These are phyloP conservation scores for Gavia stellata DNA, from an alignment of 2,113 vertebrate species.

Conservation along the genomic window DNA sequence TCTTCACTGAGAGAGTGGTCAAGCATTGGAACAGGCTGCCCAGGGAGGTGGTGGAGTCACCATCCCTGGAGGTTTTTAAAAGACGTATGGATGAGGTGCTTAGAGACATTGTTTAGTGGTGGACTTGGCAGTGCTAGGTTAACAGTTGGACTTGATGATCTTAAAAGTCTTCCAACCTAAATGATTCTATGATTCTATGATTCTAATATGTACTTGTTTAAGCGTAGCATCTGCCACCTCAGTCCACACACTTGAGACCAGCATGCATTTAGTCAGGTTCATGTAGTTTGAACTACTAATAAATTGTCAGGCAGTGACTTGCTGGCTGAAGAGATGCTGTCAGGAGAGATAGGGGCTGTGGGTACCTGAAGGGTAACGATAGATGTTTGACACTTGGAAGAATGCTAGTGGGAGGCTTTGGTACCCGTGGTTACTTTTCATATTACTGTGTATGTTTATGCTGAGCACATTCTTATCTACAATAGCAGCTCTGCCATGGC, in stretches of 20 bases:
- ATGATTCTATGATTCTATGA: too few species aligned
- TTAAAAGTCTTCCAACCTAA: too few species aligned
- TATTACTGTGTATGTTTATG: not conserved
- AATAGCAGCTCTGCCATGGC: not conserved
- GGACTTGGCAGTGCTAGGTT: too few species aligned
- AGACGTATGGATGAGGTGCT: too few species aligned
- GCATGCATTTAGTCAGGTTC: not conserved
- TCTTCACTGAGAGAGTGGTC: too few species aligned
- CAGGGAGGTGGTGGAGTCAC: too few species aligned
- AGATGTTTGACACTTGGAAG: not conserved
- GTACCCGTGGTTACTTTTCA: not conserved
- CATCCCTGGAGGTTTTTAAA: too few species aligned
- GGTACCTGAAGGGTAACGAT: not conserved
- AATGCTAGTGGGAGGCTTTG: not conserved
- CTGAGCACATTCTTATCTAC: conserved; percentile 2
- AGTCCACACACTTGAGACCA: not conserved
- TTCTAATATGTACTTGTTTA: not conserved
- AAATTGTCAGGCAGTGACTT: not conserved
- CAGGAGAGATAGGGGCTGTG: not conserved
- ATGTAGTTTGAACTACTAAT: not conserved
- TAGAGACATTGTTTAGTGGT: too few species aligned
- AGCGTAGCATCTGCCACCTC: not conserved
- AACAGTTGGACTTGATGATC: too few species aligned
- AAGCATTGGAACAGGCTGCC: too few species aligned
- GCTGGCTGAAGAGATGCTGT: not conserved